Base-by-base conservation (phyloP, 2,888 invertebrate genomes). In the Helicoverpa assulta region DNA sequence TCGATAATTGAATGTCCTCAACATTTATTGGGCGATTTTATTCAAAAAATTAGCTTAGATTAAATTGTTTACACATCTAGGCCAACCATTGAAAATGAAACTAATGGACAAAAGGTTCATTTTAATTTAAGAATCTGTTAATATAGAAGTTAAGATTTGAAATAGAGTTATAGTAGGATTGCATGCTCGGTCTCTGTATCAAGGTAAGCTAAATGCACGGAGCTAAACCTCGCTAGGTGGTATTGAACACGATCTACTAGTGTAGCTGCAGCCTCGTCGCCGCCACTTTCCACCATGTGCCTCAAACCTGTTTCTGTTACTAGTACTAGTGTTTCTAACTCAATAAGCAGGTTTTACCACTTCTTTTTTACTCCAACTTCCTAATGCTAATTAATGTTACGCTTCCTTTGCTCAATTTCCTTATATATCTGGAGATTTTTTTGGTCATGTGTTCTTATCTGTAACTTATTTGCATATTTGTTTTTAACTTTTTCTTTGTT, bases 281-380 rank as follows among this genome's bases (percentile, higher is more conserved):
- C 74, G 85, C 89, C 87, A 90, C 92, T 92, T 92, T 92, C 91
- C 90, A 91, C 90, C 90, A 91, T 90, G 86, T 89, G 91, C 85
- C 85, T 80, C 85, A 86, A 92, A 93, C 93, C 90, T 82, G 92
- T 92, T 89, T 83, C 60, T 67, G 53, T 57, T 56, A 47, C 47
- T 47, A n/a, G 67, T 65, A 76, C 76, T 82, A 72, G 63, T 73
- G 70, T 60, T 70, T 79, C 74, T 75, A 85, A 78, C 81, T 81
- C 71, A 79, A 75, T 70, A 80, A 76, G 67, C 73, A 73, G 65
- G 80, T 69, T 53, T 52, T 52, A 68, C 70, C 65, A 59, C 66
- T 81, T 73, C 63, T 80, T 73, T 81, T 78, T 73, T 67, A 54
- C n/a, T 62, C 58, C 21, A 59, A 66, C 65, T 81, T 78, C 70